phyloP scores from a whole-genome alignment of 2,888 invertebrate species.

The Cheilosia grossa region DNA sequence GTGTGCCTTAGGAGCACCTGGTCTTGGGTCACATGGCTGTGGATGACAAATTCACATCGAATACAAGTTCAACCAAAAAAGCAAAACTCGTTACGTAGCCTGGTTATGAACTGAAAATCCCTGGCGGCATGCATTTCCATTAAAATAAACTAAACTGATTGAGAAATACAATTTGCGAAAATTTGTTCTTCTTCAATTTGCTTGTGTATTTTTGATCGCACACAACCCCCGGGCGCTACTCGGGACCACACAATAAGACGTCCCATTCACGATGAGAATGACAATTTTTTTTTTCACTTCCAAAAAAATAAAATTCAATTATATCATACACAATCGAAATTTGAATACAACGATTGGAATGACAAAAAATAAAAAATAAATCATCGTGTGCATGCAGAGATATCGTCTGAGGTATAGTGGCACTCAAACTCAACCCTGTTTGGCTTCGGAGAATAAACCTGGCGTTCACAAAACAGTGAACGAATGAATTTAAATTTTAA shows the following conservation, averaged over 20 bases:
- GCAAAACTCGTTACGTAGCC: conserved; percentile 49
- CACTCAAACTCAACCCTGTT: neutral
- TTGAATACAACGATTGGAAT: conserved; percentile 60
- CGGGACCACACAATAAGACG: conserved; percentile 6
- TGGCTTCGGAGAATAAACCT: conserved; percentile 16
- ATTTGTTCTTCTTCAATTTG: conserved; percentile 32
- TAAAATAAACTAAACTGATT: conserved; percentile 66
- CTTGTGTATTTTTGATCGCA: neutral
- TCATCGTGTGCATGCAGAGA: neutral
- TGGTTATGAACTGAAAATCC: conserved; percentile 43
- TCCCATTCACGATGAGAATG: no score
- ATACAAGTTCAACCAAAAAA: conserved; percentile 24
- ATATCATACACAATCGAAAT: conserved; percentile 60
- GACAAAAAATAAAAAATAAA: conserved; percentile 27
- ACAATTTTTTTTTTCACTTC: neutral
- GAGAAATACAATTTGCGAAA: conserved; percentile 62
- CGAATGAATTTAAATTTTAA: conserved; percentile 61
- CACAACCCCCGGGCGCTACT: conserved; percentile 18
- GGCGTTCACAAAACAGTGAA: conserved; percentile 6
- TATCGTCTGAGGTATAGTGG: conserved; percentile 1
- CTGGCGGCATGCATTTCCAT: conserved; percentile 66
- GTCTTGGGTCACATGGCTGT: neutral
- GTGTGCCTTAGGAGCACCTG: no score
- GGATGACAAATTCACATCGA: neutral
- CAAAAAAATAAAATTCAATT: conserved; percentile 52